A percentile compares a stretch with the other conserved stretches of the same genome.
These are phyloP conservation scores for Melanotaenia parkinsoni DNA, from an alignment of 2,797 vertebrate genomes.

Conservation along the genomic window DNA sequence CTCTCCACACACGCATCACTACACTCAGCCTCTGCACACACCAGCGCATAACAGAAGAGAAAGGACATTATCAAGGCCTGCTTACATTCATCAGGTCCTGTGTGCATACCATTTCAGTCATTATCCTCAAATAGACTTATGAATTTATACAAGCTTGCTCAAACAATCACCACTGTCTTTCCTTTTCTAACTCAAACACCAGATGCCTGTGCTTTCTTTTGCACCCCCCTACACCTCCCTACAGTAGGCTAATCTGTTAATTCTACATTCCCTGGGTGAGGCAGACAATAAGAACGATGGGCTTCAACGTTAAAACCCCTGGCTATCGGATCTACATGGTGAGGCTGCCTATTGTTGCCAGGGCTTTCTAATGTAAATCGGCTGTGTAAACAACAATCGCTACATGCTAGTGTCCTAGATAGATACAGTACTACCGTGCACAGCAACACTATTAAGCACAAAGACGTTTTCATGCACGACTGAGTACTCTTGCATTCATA, in stretches of 20 bases:
- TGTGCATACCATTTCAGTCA: conserved; percentile 44
- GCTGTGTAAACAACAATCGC: conserved; percentile 69
- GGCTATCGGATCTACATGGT: conserved; percentile 53
- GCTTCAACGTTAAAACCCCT: conserved; percentile 56
- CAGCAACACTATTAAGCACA: conserved; percentile 58
- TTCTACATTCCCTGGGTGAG: conserved; percentile 73
- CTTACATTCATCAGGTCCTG: conserved; percentile 59
- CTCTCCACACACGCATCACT: conserved; percentile 39
- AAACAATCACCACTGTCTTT: conserved; percentile 67
- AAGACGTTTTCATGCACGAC: conserved; percentile 62
- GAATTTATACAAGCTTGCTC: conserved; percentile 53
- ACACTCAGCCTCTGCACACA: conserved; percentile 28
- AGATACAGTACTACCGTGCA: conserved; percentile 43
- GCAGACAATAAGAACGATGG: conserved; percentile 62
- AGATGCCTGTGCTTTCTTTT: conserved; percentile 47
- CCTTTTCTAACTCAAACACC: conserved; percentile 67
- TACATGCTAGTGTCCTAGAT: conserved; percentile 70
- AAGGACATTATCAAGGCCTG: conserved; percentile 45
- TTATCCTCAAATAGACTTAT: conserved; percentile 65
- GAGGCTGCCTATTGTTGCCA: conserved; percentile 61
- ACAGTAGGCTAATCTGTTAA: conserved; percentile 74
- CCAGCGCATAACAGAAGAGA: neutral
- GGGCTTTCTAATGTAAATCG: conserved; percentile 78
- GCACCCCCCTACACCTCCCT: conserved; percentile 19
- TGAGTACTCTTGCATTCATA: conserved; percentile 43